Evolutionary conservation across 2,113 vertebrate genomes (phyloP), one percentile per base, ranked within the genome.

Genomic region (Smithornis capensis): DNA sequence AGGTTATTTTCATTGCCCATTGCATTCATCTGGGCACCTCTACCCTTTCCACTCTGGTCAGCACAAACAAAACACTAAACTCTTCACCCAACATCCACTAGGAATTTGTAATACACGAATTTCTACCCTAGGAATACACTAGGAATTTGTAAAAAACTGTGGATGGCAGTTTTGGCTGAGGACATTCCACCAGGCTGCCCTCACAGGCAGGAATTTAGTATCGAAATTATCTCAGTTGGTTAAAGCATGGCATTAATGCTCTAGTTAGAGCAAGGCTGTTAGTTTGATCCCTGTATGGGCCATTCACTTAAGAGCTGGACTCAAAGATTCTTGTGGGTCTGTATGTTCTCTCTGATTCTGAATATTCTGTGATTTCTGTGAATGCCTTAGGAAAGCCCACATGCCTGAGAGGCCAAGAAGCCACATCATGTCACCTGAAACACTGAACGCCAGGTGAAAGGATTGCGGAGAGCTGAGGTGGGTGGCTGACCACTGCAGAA

Each of bases 381-480:
- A 47, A 67, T 9, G 10, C 60, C 60, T 40, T 0, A 0, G 56
- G 73, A 68, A 76, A 75, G 65, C 45, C 57, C 69, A 21, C 8
- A 27, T 3, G 5, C 31, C 12, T 47, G 11, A n/a, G 17, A 19
- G 55, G 21, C 33, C 10, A 4, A 29, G 49, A 31, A 56, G 49
- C 50, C 8, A 4, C n/a, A 27, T 35, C 49, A 29, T 0, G 4
- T 16, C 50, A 42, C 16, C 28, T 7, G 0, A 29, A 44, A 35
- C 2, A 0, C 50, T 9, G 1, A 68, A 40, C 12, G 24, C 28
- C 19, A 2, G 9, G 2, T 1, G 24, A 31, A 14, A 2, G 23
- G 19, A 24, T n/a, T 3, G 23, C 3, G 8, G 28, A 18, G 24
- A 10, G 8, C 33, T 7, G 27, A 52, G 42, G 40, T 3, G 27